Evolutionary conservation across 2,797 vertebrate species (phyloP), one percentile per base, ranked within the genome.

Genomic region (Antrozous pallidus): DNA sequence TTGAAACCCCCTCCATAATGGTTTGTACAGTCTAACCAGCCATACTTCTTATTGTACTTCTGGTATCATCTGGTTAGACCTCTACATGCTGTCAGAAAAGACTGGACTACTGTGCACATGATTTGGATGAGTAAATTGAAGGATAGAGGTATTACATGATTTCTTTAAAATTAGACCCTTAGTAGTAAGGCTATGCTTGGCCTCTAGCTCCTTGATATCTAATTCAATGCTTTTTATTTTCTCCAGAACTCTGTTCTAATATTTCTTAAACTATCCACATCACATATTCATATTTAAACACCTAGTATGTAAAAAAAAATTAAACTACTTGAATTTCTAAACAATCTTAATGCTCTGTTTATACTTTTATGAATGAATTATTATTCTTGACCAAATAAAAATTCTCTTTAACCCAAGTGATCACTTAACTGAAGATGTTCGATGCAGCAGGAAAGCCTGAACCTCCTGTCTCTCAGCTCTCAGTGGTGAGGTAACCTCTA

Each of bases 311-410:
- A n/a, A 38, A 78, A 58, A 73, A 40, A 58, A 11, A 56, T 22
- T 73, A 79, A 92, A 63, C 17, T 63, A 13, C 42, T 91, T 65
- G 56, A 69, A 82, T 70, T 67, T 5, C 5, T 86, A 61, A 8
- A 47, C 38, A 78, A 20, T 69, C 18, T 45, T 77, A 61, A 51
- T 82, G 69, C 5, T 61, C 22, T 45, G 3, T 54, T 89, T 71
- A 63, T 1, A 75, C 26, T 13, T 51, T 17, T 85, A 4, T 58
- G 33, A 42, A 13, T 81, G 6, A 81, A 31, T 47, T 40, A 31
- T 78, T 61, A 61, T 63, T 67, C 24, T 74, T 83, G 28, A 74
- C 28, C 42, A 12, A 74, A 38, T 73, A 47, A 58, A 88, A 93
- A 71, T 71, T 33, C 24, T 78, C 73, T 49, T 80, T 56, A 83